Evolutionary conservation across 2,113 vertebrate species (phyloP).

Genomic region (Cryptoleucopteryx plumbea): DNA sequence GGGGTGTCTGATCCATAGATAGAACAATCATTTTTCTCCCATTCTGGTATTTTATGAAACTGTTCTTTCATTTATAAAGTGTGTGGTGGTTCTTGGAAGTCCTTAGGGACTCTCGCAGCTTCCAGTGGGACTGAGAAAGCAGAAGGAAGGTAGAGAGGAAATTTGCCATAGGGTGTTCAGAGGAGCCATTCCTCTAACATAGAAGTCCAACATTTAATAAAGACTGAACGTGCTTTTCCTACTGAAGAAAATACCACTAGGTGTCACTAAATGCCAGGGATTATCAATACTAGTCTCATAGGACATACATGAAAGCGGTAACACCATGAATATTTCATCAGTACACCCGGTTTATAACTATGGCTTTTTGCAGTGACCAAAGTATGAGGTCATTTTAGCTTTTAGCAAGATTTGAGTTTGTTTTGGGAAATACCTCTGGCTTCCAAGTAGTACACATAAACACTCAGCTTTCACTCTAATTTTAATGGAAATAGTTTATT

Average conservation of each 20-base stretch:
- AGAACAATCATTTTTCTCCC: background rate
- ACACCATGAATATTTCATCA: too few relatives aligned
- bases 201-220: too few relatives aligned
- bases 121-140: background rate
- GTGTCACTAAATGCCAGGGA: background rate
- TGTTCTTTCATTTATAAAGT: background rate
- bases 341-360: background rate
- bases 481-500: background rate
- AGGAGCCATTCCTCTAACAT: background rate
- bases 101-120: background rate
- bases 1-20: background rate
- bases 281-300: background rate
- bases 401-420: background rate
- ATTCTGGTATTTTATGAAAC: background rate
- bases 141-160: background rate
- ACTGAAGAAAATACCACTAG: background rate
- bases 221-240: background rate
- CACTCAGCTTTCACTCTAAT: background rate
- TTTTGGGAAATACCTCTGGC: too few relatives aligned
- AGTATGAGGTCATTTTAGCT: background rate
- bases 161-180: background rate
- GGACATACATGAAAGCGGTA: background rate
- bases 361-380: background rate
- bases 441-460: too few relatives aligned
- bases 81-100: background rate